Conservation (phyloP, 2,797 vertebrate species). For the Amazonetta brasiliensis region DNA sequence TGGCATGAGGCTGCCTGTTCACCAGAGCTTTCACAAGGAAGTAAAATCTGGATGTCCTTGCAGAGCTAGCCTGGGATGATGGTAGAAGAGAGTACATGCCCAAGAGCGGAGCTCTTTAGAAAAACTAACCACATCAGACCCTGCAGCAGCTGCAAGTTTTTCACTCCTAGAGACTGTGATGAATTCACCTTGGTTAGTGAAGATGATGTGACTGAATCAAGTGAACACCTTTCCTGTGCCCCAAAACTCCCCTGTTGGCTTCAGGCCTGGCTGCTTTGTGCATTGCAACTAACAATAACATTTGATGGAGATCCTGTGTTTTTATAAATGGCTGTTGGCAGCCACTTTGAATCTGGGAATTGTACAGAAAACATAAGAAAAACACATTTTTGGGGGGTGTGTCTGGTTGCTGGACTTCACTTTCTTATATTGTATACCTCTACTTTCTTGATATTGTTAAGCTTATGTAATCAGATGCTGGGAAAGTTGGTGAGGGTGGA, state of each 20-base stretch:
- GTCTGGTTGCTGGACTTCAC: not conserved
- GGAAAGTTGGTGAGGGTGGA: not conserved
- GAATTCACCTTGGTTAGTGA: not conserved
- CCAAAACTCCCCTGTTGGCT: not conserved
- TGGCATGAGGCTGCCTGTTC: not conserved
- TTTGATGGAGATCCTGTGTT: not conserved
- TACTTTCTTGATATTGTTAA: not conserved
- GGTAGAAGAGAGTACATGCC: not conserved
- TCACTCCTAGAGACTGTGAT: not conserved
- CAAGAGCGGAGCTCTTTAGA: not conserved
- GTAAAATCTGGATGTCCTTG: not conserved
- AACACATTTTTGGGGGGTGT: accelerated
- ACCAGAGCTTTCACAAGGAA: not conserved
- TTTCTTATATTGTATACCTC: not conserved
- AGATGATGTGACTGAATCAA: not conserved
- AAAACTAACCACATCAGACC: not conserved
- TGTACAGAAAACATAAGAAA: not conserved
- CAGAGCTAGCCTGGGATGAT: not conserved
- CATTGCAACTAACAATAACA: not conserved
- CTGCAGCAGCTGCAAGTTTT: not conserved
- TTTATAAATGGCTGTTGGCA: not conserved
- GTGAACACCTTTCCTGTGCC: not conserved
- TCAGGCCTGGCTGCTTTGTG: not conserved
- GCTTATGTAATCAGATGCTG: not conserved
- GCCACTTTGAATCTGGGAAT: not conserved